Conservation (phyloP, 2,113 vertebrate species). For the Melospiza melodia region DNA sequence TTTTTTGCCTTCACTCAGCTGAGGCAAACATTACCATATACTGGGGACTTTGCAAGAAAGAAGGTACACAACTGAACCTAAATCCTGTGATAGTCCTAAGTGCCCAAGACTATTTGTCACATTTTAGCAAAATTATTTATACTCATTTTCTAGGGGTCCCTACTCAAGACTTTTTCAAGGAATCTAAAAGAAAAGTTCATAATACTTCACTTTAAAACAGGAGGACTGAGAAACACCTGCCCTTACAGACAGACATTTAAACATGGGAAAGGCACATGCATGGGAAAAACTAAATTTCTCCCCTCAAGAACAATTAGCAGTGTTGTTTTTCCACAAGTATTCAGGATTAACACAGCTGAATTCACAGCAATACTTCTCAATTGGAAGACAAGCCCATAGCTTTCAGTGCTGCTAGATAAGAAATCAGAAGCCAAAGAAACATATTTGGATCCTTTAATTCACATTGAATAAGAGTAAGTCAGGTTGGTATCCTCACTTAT, state of each 20-base stretch:
- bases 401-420: background rate
- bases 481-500: background rate
- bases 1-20: background rate
- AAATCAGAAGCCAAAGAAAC: background rate
- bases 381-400: background rate
- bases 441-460: background rate
- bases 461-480: background rate
- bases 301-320: background rate
- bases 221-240: background rate
- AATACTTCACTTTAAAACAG: background rate
- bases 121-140: background rate
- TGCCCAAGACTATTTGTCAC: background rate
- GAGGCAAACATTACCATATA: background rate
- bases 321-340: background rate
- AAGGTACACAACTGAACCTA: background rate
- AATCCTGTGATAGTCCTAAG: background rate
- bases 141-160: background rate
- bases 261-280: accelerated
- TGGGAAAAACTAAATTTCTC: background rate
- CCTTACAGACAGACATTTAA: background rate
- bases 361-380: background rate
- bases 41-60: background rate
- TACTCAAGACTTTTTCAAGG: background rate
- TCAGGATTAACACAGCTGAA: background rate
- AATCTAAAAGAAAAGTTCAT: background rate